Base-by-base conservation (phyloP, 1,140 invertebrate species). In the Ceratina calcarata region DNA sequence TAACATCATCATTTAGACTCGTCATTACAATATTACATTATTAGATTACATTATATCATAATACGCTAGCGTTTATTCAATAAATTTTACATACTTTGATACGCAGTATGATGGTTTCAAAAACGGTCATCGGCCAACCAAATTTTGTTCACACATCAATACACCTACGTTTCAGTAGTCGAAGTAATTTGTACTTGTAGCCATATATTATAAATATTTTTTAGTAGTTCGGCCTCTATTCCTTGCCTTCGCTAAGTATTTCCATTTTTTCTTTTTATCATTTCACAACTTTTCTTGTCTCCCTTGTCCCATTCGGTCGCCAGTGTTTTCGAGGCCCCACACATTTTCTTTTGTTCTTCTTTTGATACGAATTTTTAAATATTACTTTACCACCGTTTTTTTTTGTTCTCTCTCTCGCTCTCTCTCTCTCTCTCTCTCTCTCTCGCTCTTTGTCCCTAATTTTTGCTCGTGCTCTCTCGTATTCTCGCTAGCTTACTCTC, bases 101-200 rank as follows among this genome's bases (percentile, higher is more conserved):
- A 93, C 91, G 92, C 91, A 93, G 92, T 93, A 93, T 92, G 92
- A 93, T 93, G 92, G 92, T 86, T 92, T 90, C 91, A 93, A 93
- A 92, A 93, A 92, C 92, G 92, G 92, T 93, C 91, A 92, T 92
- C 91, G 92, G 92, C 91, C 91, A 93, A 93, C 92, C 92, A 92
- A 93, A 93, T 93, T 93, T 93, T 92, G 91, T 92, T 92, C 92
- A 93, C 92, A 92, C 92, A 93, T 93, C 92, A 92, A 93, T 93
- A 93, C 91, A 92, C 89, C 92, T 93, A 93, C 92, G 91, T 89
- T 45, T 93, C 91, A 92, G 91, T 93, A 93, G 91, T 93, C 91
- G 92, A 93, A 93, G 92, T 93, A 93, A 93, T 93, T 93, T 93
- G 92, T 93, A 93, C 92, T 93, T 93, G 92, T 93, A 93, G 92